Percentiles rank a stretch among this genome's conserved stretches.
Conservation (phyloP, 2,888 invertebrate species). For the Pachydiplax longipennis region DNA sequence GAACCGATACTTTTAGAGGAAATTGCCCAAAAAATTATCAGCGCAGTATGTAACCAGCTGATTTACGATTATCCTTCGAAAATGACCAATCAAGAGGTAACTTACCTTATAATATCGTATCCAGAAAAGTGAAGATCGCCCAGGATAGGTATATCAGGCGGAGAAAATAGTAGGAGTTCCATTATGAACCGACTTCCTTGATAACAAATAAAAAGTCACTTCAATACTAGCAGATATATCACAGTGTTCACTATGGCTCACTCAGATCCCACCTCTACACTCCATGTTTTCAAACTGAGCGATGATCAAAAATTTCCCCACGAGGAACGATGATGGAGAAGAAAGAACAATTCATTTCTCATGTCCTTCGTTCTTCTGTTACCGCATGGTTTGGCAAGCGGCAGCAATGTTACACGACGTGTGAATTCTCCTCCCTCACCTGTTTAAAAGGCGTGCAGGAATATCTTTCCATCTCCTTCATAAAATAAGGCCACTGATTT, state of each 20-base stretch:
- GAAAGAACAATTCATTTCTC: background rate
- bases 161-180: background rate
- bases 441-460: background rate
- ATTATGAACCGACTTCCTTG: background rate
- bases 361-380: background rate
- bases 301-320: background rate
- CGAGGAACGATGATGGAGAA: background rate
- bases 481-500: background rate
- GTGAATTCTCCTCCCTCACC: slow-evolving; percentile 2
- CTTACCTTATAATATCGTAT: background rate
- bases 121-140: background rate
- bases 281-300: background rate
- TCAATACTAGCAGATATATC: background rate
- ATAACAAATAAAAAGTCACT: background rate
- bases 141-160: background rate
- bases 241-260: background rate
- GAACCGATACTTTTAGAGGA: too few relatives aligned
- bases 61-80: background rate
- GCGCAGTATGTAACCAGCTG: background rate
- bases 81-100: background rate
- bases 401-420: slow-evolving; percentile 27
- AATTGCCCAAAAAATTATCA: too few relatives aligned
- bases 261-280: background rate
- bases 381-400: slow-evolving; percentile 26
- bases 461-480: background rate